Evolutionary conservation across 2,113 vertebrate species (phyloP), one percentile per base, ranked within the genome.

Genomic region (Australoheros scitulus): DNA sequence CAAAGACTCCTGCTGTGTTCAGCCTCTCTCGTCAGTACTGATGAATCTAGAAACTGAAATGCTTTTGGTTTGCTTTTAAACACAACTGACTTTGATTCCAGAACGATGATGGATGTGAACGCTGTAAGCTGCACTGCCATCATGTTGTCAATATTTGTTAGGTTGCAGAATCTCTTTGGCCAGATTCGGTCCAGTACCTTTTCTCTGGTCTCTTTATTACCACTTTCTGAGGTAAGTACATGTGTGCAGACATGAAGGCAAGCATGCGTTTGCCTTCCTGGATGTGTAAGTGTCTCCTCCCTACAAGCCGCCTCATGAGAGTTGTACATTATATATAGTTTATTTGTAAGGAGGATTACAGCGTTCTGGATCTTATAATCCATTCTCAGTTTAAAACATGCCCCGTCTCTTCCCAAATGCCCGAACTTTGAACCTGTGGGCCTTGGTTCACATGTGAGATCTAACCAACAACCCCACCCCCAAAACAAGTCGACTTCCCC

Each of bases 321-420:
- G 79, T 52, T 76, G 6, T 81, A 87, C 78, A 29, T 94, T 91
- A 92, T 81, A 65, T 70, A 68, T 84, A 2, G 89, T 93, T 93
- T 95, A 92, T 93, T 92, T 94, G 90, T 79, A 85, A 74, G 81
- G 84, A 93, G 90, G 88, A 85, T 91, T 88, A 89, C 82, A 10
- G 47, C 38, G 26, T 83, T 93, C 90, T 90, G 90, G 90, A 76
- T 91, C 93, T 94, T 91, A 94, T 92, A 94, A 96, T 95, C 94
- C 94, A 92, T 94, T 92, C 83, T 92, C 79, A 94, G 92, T 93
- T 97, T 96, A 94, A 97, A 97, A 96, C 95, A 94, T 77, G 3
- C 93, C 95, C 94, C 87, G 61, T 72, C 52, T 43, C 58, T 77
- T 75, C 29, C 92, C 95, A 93, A 94, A 94, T 92, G n/a, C 64